phyloP scores from a whole-genome alignment of 2,888 invertebrate species.

The Synergus gifuensis region DNA sequence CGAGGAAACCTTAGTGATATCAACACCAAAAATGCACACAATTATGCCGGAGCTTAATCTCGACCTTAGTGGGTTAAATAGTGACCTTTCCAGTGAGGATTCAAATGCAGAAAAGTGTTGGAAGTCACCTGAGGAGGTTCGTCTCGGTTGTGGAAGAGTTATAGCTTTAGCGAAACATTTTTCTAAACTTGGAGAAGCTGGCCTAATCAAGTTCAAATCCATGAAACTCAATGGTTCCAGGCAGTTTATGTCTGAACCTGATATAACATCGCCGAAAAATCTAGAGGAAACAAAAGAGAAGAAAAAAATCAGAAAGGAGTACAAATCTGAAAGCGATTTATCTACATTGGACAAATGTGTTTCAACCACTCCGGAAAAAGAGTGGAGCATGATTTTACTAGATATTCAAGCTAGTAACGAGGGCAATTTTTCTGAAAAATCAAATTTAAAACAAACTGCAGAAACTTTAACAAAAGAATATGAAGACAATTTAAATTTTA shows the following conservation, averaged over 20 bases:
- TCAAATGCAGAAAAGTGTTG: slow-evolving; percentile 80
- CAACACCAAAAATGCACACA: slow-evolving; percentile 53
- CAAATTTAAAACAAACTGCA: slow-evolving; percentile 28
- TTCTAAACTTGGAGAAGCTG: slow-evolving; percentile 75
- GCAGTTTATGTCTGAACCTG: slow-evolving; percentile 75
- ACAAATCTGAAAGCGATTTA: slow-evolving; percentile 72
- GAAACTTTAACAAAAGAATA: slow-evolving; percentile 14
- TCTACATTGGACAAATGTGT: slow-evolving; percentile 60
- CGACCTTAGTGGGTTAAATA: slow-evolving; percentile 73
- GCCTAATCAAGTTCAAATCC: slow-evolving; percentile 71
- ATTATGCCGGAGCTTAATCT: slow-evolving; percentile 73
- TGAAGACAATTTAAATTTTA: slow-evolving; percentile 43
- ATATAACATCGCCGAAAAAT: slow-evolving; percentile 67
- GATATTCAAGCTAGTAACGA: slow-evolving; percentile 67
- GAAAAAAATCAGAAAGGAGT: slow-evolving; percentile 57
- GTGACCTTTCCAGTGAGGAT: slow-evolving; percentile 66
- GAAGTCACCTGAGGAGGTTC: slow-evolving; percentile 85
- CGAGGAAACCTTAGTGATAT: slow-evolving; percentile 39
- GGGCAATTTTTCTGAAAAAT: slow-evolving; percentile 45
- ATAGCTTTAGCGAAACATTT: slow-evolving; percentile 86
- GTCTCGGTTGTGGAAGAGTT: slow-evolving; percentile 85
- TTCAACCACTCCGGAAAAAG: slow-evolving; percentile 63
- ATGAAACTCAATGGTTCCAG: slow-evolving; percentile 64
- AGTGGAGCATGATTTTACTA: slow-evolving; percentile 69
- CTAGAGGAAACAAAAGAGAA: slow-evolving; percentile 47